phyloP scores from a whole-genome alignment of 2,888 invertebrate species.

The Eupsilia transversa region DNA sequence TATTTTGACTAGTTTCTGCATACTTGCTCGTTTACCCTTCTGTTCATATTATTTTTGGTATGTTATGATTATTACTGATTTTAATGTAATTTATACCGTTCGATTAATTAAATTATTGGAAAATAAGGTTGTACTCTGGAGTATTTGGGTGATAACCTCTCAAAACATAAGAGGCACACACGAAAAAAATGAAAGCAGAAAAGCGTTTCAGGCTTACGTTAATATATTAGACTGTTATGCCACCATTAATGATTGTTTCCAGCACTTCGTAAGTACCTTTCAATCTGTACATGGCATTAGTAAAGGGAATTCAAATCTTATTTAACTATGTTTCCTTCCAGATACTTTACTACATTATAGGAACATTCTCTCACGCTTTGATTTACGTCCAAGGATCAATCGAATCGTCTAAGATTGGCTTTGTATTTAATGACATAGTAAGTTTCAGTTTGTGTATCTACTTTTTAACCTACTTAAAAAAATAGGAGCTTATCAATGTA shows the following conservation, averaged over 20 bases:
- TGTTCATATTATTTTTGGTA: neutral
- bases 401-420: neutral
- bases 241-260: slow-evolving; percentile 10
- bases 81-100: slow-evolving; percentile 28
- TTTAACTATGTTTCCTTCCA: slow-evolving; percentile 10
- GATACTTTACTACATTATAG: slow-evolving; percentile 29
- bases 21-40: neutral
- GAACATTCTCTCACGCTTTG: slow-evolving; percentile 11
- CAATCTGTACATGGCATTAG: neutral
- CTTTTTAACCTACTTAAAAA: neutral
- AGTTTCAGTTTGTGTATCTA: slow-evolving; percentile 10
- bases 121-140: slow-evolving; percentile 18
- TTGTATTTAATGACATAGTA: neutral
- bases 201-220: slow-evolving; percentile 21
- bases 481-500: too few species aligned
- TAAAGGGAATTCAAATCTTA: neutral
- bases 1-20: neutral
- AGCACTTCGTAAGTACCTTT: slow-evolving; percentile 24
- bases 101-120: slow-evolving; percentile 26
- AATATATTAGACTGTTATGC: slow-evolving; percentile 30
- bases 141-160: neutral
- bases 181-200: neutral
- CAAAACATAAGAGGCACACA: neutral
- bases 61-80: slow-evolving; percentile 10
- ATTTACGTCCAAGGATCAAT: slow-evolving; percentile 11